A percentile compares a stretch with the other conserved stretches of the same genome.
These are phyloP conservation scores for Chrysolina haemoptera DNA, from an alignment of 2,888 invertebrate genomes.

Conservation along the genomic window DNA sequence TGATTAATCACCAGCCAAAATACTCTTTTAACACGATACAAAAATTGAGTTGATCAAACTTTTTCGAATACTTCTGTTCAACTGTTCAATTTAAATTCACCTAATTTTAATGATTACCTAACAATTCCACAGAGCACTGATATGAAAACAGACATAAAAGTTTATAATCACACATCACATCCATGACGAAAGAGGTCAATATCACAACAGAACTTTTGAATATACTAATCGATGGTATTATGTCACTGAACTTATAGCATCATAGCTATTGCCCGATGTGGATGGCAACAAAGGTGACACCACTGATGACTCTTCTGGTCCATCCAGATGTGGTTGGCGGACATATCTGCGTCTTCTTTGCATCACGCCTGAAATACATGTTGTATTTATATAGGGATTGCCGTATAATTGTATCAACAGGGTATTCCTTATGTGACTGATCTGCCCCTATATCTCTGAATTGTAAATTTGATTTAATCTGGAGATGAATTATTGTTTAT, in stretches of 20 bases:
- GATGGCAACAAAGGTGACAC: conserved; percentile 66
- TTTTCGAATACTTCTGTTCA: no score
- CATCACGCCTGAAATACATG: conserved; percentile 72
- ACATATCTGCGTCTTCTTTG: conserved; percentile 67
- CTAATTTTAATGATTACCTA: no score
- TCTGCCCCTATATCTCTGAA: no score
- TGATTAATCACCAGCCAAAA: no score
- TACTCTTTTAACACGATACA: no score
- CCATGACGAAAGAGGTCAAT: neutral
- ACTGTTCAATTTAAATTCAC: no score
- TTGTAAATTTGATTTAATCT: no score
- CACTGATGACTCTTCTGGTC: conserved; percentile 57
- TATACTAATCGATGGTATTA: neutral
- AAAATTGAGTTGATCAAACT: no score
- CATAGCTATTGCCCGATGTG: conserved; percentile 65
- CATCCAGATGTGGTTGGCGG: conserved; percentile 48
- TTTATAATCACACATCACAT: conserved; percentile 3
- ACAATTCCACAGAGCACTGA: no score
- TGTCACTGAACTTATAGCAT: conserved; percentile 64
- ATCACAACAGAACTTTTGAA: conserved; percentile 2
- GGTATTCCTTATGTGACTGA: no score
- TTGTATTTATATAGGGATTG: neutral
- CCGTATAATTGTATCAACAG: no score
- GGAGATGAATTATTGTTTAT: no score
- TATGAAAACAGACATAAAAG: neutral